Percentiles rank a stretch among this genome's conserved stretches.
phyloP scores from a whole-genome alignment of 2,113 vertebrate species.

The Corythoichthys haematopterus region DNA sequence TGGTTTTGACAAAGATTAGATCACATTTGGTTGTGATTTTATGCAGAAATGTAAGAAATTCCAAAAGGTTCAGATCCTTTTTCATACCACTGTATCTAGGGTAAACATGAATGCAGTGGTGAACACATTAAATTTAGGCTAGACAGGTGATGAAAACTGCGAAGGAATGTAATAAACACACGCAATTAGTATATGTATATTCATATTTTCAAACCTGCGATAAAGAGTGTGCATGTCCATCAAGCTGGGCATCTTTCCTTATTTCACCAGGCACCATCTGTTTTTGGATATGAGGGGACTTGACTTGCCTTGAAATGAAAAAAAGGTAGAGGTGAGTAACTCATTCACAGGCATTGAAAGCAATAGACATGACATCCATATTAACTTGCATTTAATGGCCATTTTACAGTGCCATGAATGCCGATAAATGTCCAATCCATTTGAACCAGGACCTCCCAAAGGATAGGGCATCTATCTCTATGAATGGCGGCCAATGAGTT shows the following conservation, averaged over 20 bases:
- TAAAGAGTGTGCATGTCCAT: constrained; percentile 77
- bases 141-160: constrained; percentile 8
- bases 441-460: too few relatives aligned
- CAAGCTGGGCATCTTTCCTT: constrained; percentile 81
- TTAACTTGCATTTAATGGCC: too few relatives aligned
- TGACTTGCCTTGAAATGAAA: constrained; percentile 79
- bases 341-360: too few relatives aligned
- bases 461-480: too few relatives aligned
- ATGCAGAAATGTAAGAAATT: too few relatives aligned
- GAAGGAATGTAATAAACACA: not conserved
- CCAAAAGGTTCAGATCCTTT: too few relatives aligned
- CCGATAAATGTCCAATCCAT: too few relatives aligned
- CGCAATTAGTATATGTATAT: constrained; percentile 1
- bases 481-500: not conserved
- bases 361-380: too few relatives aligned
- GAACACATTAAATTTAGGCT: not conserved
- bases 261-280: constrained; percentile 83
- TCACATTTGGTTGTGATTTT: too few relatives aligned
- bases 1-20: too few relatives aligned
- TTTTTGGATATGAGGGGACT: constrained; percentile 83
- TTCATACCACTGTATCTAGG: not conserved
- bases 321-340: constrained; percentile 1
- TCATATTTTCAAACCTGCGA: constrained; percentile 74
- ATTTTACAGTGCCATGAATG: too few relatives aligned
- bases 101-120: not conserved